Evolutionary conservation across 2,888 invertebrate species (phyloP).

Genomic region (Diachrysia chrysitis): DNA sequence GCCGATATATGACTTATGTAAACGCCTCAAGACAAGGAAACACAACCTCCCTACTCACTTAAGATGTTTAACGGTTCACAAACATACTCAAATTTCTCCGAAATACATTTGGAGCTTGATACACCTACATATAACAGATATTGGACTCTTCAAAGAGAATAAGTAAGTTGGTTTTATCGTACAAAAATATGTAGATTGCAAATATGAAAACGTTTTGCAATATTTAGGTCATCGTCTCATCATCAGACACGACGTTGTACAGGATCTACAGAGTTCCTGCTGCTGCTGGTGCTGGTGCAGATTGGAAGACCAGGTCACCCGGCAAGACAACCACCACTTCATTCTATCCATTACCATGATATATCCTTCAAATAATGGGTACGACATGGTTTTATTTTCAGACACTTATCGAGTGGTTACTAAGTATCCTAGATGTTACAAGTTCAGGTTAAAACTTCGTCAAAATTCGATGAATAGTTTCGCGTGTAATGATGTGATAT

Average conservation of each 20-base stretch:
- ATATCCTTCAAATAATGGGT: too few species aligned
- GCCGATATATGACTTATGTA: background rate
- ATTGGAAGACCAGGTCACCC: background rate
- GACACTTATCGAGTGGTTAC: too few species aligned
- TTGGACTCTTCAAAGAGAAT: background rate
- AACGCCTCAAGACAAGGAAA: constrained; percentile 2
- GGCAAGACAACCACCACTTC: background rate
- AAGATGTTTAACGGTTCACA: background rate
- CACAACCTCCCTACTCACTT: background rate
- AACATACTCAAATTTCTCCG: constrained; percentile 4
- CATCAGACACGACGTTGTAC: background rate
- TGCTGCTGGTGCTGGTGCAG: background rate
- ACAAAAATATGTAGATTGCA: background rate
- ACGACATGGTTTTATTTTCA: too few species aligned
- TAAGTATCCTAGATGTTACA: too few species aligned
- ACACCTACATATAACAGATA: background rate
- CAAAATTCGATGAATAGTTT: background rate
- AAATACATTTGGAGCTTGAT: background rate
- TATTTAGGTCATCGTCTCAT: background rate
- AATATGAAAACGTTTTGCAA: background rate
- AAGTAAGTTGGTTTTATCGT: background rate
- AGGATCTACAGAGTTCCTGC: too few species aligned
- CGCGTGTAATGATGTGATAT: background rate
- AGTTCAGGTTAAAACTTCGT: background rate
- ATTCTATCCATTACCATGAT: background rate